Conservation (phyloP, 2,797 vertebrate genomes). For the Pogonophryne albipinna region DNA sequence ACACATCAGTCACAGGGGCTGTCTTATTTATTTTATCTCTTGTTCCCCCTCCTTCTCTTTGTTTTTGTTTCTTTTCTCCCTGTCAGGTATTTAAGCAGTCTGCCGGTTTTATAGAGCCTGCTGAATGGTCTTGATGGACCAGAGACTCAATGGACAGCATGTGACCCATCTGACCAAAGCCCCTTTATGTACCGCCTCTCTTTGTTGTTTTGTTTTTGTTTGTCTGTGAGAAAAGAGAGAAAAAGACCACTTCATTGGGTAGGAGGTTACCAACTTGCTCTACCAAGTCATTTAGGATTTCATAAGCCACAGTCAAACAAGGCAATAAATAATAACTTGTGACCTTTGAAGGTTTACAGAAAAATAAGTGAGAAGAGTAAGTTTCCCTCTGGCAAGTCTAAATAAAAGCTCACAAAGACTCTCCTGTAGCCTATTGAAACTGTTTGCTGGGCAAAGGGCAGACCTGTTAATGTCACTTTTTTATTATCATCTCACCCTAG, state of each 20-base stretch:
- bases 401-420: slow-evolving; percentile 29
- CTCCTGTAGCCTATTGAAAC: slow-evolving; percentile 37
- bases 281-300: slow-evolving; percentile 74
- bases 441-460: slow-evolving; percentile 25
- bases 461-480: slow-evolving; percentile 46
- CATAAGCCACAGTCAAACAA: slow-evolving; percentile 79
- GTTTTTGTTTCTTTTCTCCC: slow-evolving; percentile 86
- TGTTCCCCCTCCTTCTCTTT: slow-evolving; percentile 82
- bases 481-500: slow-evolving; percentile 35
- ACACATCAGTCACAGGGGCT: slow-evolving; percentile 89
- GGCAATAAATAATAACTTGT: slow-evolving; percentile 82
- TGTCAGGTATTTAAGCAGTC: slow-evolving; percentile 89
- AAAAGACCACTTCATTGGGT: slow-evolving; percentile 86
- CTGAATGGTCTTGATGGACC: slow-evolving; percentile 87
- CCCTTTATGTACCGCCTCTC: slow-evolving; percentile 84
- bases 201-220: slow-evolving; percentile 89
- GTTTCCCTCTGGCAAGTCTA: slow-evolving; percentile 24
- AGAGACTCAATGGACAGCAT: slow-evolving; percentile 86
- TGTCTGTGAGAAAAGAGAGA: slow-evolving; percentile 84
- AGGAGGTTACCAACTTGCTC: slow-evolving; percentile 83
- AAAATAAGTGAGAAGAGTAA: slow-evolving; percentile 45
- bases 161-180: slow-evolving; percentile 89
- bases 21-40: slow-evolving; percentile 91
- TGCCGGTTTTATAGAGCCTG: slow-evolving; percentile 85
- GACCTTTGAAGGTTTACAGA: slow-evolving; percentile 72